These are phyloP conservation scores for Dynastes tityus DNA, from an alignment of 2,888 invertebrate genomes.

Conservation along the genomic window DNA sequence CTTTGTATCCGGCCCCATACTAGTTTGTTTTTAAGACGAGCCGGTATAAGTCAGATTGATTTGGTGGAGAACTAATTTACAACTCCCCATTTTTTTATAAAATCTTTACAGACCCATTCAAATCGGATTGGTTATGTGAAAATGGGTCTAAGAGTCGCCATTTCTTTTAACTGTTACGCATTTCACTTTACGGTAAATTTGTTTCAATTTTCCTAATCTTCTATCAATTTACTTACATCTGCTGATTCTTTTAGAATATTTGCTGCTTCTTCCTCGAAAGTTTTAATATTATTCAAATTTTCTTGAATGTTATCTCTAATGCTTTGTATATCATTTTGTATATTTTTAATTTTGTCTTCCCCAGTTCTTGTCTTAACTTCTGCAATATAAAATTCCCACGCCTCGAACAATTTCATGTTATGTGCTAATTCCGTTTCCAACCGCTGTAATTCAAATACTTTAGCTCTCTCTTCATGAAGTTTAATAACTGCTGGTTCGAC, in stretches of 20 bases:
- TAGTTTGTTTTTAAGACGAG: too few species aligned
- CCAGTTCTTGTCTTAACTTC: slow-evolving; percentile 59
- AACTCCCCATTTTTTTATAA: too few species aligned
- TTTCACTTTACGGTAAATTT: neutral
- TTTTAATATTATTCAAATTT: slow-evolving; percentile 72
- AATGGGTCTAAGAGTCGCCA: too few species aligned
- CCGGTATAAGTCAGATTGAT: too few species aligned
- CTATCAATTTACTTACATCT: slow-evolving; percentile 71
- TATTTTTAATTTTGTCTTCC: slow-evolving; percentile 61
- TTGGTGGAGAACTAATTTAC: too few species aligned
- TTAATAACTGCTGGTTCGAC: slow-evolving; percentile 92
- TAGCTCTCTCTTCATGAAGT: slow-evolving; percentile 86
- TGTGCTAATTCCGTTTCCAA: slow-evolving; percentile 89
- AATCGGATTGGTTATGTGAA: too few species aligned
- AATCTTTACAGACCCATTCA: too few species aligned
- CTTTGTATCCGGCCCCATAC: too few species aligned
- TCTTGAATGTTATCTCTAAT: slow-evolving; percentile 72
- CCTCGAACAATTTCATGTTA: slow-evolving; percentile 81
- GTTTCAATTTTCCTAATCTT: slow-evolving; percentile 47
- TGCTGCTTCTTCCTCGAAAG: slow-evolving; percentile 75
- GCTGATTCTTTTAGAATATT: slow-evolving; percentile 79
- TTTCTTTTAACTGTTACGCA: too few species aligned
- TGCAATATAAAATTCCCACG: slow-evolving; percentile 78
- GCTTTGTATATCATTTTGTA: slow-evolving; percentile 59
- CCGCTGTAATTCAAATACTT: slow-evolving; percentile 91